Percentiles rank a stretch among this genome's conserved stretches.
phyloP scores from a whole-genome alignment of 2,113 vertebrate genomes.

The Rhabdornis inornatus region DNA sequence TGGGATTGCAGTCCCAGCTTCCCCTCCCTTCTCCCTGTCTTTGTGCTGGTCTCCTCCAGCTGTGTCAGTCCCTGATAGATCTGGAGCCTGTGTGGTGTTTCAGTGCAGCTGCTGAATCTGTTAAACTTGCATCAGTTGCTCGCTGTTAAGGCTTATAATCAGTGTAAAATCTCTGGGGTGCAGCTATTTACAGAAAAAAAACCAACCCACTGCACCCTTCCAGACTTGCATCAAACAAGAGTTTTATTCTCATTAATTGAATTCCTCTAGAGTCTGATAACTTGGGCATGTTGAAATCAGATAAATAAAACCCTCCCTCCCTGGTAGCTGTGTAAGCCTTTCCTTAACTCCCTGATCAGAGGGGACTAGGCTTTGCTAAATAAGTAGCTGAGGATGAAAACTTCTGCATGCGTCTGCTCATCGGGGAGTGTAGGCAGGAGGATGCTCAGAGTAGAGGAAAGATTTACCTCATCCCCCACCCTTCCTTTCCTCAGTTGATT shows the following conservation, averaged over 20 bases:
- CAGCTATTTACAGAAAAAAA: slow-evolving; percentile 34
- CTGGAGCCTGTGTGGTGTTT: not conserved
- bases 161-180: slow-evolving; percentile 26
- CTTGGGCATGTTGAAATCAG: slow-evolving; percentile 49
- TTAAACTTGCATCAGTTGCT: not conserved
- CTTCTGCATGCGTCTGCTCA: not conserved
- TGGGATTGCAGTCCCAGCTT: not conserved
- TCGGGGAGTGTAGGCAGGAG: not conserved
- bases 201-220: not conserved
- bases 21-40: not conserved
- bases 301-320: slow-evolving; percentile 54
- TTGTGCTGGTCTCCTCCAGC: not conserved
- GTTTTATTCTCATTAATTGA: slow-evolving; percentile 60
- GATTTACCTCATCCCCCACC: not conserved
- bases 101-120: not conserved
- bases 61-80: not conserved
- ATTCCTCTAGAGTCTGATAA: slow-evolving; percentile 60
- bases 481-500: not conserved
- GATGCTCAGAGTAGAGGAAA: not conserved
- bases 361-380: slow-evolving; percentile 12
- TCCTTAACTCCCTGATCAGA: slow-evolving; percentile 50
- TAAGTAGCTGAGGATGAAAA: slow-evolving; percentile 39
- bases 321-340: slow-evolving; percentile 41
- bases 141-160: not conserved
- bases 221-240: slow-evolving; percentile 50